Evolutionary conservation across 2,797 vertebrate genomes (phyloP).

Genomic region (Poeciliopsis presidionis): DNA sequence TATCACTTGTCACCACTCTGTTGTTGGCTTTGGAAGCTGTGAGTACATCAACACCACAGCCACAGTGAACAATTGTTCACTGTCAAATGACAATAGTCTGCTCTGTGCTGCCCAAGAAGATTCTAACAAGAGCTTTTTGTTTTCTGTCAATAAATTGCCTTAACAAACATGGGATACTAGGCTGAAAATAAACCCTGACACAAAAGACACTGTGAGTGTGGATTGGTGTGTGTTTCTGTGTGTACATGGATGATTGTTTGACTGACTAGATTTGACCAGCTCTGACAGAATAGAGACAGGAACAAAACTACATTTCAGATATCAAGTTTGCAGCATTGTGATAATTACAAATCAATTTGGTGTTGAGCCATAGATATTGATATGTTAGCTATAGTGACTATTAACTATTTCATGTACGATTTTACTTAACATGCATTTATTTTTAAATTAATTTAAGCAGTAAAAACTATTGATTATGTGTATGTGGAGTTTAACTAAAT

Average conservation of each 20-base stretch:
- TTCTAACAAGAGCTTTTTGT: conserved; percentile 67
- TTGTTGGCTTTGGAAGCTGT: conserved; percentile 48
- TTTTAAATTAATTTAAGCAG: background rate
- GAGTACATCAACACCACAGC: conserved; percentile 50
- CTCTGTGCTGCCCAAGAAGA: conserved; percentile 52
- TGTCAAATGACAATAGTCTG: conserved; percentile 47
- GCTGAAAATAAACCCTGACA: conserved; percentile 37
- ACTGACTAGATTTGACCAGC: background rate
- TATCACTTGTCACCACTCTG: conserved; percentile 71
- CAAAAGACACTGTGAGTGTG: conserved; percentile 36
- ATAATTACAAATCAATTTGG: background rate
- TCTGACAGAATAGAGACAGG: background rate
- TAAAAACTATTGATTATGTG: no score
- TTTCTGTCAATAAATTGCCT: conserved; percentile 48
- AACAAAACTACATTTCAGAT: background rate
- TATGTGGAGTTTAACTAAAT: no score
- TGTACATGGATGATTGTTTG: conserved; percentile 13
- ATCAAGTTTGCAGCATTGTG: background rate
- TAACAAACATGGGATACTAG: conserved; percentile 38
- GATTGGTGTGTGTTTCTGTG: background rate
- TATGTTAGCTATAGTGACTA: background rate
- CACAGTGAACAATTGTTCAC: conserved; percentile 44
- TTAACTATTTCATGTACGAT: background rate
- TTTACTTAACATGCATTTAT: background rate
- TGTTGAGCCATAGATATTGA: background rate